Percentiles rank a stretch among this genome's conserved stretches.
phyloP scores from a whole-genome alignment of 1,140 invertebrate species.

The Patella vulgata region DNA sequence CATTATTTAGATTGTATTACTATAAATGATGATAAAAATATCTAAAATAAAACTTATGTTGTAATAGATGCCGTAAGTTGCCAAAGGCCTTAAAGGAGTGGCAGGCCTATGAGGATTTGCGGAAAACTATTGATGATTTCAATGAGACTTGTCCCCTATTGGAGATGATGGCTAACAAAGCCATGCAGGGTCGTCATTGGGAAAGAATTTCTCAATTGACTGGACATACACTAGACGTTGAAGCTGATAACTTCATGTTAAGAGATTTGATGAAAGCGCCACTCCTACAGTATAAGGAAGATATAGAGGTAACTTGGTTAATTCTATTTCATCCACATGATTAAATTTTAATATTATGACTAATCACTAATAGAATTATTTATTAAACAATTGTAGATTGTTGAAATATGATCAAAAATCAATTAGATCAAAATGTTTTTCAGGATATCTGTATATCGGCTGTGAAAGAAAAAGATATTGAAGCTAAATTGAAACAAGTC shows the following conservation, averaged over 20 bases:
- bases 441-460: constrained; percentile 97
- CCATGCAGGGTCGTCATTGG: constrained; percentile 97
- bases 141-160: constrained; percentile 96
- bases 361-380: constrained; percentile 2
- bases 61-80: constrained; percentile 76
- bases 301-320: constrained; percentile 90
- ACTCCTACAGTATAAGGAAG: constrained; percentile 91
- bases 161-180: constrained; percentile 97
- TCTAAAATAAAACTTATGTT: no score
- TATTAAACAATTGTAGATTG: neutral
- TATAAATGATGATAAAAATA: no score
- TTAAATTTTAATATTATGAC: neutral
- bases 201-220: constrained; percentile 93
- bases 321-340: neutral
- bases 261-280: constrained; percentile 96
- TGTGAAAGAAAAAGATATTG: constrained; percentile 98
- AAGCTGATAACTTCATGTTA: constrained; percentile 92
- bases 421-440: constrained; percentile 19
- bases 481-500: constrained; percentile 93
- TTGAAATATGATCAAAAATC: no score
- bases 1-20: no score
- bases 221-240: constrained; percentile 89
- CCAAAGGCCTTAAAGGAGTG: constrained; percentile 97
- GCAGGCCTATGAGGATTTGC: constrained; percentile 95
- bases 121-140: constrained; percentile 97